A percentile compares a stretch with the other conserved stretches of the same genome.
These are phyloP conservation scores for Drosophila nigromelanica DNA, from an alignment of 1,140 invertebrate species.

Conservation along the genomic window DNA sequence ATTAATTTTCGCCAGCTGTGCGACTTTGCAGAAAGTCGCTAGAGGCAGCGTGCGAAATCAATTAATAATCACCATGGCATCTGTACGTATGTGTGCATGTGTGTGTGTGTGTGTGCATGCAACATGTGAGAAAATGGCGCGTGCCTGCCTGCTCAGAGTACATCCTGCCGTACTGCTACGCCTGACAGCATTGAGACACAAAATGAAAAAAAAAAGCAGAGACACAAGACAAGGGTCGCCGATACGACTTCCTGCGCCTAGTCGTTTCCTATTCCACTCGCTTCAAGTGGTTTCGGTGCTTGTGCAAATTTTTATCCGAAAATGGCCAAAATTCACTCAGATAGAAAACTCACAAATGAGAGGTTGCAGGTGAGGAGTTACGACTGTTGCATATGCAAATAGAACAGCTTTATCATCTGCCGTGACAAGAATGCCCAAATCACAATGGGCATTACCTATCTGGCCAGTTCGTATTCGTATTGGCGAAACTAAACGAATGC, in stretches of 20 bases:
- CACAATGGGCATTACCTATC: background rate
- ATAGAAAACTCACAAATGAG: background rate
- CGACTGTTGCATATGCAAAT: conserved; percentile 2
- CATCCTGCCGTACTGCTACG: conserved; percentile 6
- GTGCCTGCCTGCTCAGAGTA: conserved; percentile 4
- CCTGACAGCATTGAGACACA: background rate
- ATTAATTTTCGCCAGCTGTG: conserved; percentile 58
- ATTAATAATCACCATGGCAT: conserved; percentile 60
- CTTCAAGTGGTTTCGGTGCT: conserved; percentile 28
- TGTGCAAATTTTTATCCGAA: conserved; percentile 39
- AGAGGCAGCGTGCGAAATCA: conserved; percentile 44
- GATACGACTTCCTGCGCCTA: conserved; percentile 6
- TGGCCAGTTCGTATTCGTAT: too few species aligned
- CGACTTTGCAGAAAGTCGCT: conserved; percentile 22
- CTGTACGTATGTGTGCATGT: background rate
- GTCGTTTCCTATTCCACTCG: conserved; percentile 29
- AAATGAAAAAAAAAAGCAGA: background rate
- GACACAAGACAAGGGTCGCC: background rate
- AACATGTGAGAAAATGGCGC: conserved; percentile 56
- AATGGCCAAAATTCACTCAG: conserved; percentile 37
- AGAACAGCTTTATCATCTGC: too few species aligned
- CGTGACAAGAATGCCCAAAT: background rate
- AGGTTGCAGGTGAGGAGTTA: too few species aligned
- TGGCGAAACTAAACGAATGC: too few species aligned
- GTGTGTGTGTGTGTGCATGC: conserved; percentile 18